phyloP scores from a whole-genome alignment of 2,888 invertebrate species.

The Perizoma flavofasciatum region DNA sequence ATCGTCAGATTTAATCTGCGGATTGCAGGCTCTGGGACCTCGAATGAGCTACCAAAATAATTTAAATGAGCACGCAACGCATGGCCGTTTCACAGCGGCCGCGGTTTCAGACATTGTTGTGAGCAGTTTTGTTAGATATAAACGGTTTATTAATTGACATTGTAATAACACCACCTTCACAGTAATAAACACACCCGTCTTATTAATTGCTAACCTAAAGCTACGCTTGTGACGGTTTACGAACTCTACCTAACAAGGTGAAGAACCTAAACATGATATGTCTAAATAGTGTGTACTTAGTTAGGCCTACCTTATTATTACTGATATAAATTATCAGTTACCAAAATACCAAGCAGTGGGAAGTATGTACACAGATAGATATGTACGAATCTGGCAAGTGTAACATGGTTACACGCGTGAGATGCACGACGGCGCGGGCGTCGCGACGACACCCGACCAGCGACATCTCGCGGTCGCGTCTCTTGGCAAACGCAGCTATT shows the following conservation, averaged over 20 bases:
- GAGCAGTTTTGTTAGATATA: slow-evolving; percentile 23
- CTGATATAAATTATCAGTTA: slow-evolving; percentile 23
- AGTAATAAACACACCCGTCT: slow-evolving; percentile 5
- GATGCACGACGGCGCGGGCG: slow-evolving; percentile 25
- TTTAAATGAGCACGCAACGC: slow-evolving; percentile 67
- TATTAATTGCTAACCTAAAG: slow-evolving; percentile 13
- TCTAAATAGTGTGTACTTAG: background rate
- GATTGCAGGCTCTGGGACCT: slow-evolving; percentile 55
- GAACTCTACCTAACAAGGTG: slow-evolving; percentile 9
- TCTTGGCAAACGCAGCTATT: slow-evolving; percentile 48
- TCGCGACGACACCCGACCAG: slow-evolving; percentile 23
- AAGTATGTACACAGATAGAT: slow-evolving; percentile 13
- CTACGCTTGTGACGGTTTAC: slow-evolving; percentile 4
- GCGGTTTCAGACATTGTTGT: slow-evolving; percentile 27
- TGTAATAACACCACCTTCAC: slow-evolving; percentile 16
- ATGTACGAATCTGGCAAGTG: slow-evolving; percentile 36
- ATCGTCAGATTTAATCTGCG: slow-evolving; percentile 25
- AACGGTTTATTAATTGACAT: slow-evolving; percentile 33
- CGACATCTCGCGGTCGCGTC: slow-evolving; percentile 42
- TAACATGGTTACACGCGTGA: slow-evolving; percentile 41
- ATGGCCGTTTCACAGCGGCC: slow-evolving; percentile 38
- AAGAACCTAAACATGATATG: slow-evolving; percentile 1
- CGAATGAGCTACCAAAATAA: slow-evolving; percentile 77
- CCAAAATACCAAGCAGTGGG: slow-evolving; percentile 17
- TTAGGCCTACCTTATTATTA: background rate